These are phyloP conservation scores for Bombycilla garrulus DNA, from an alignment of 2,113 vertebrate species.

Conservation along the genomic window DNA sequence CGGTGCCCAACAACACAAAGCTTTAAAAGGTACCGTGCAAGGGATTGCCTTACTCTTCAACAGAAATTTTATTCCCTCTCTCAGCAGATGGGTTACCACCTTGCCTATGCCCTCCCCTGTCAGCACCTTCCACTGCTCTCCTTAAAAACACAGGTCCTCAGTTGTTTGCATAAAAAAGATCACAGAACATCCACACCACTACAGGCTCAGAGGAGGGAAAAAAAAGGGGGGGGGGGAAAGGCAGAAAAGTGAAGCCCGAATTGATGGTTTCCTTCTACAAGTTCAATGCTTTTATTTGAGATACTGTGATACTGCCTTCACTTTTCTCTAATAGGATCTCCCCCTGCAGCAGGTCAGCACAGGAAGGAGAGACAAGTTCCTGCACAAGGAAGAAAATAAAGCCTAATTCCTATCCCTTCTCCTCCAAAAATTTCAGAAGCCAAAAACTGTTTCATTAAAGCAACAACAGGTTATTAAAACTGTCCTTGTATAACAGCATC, in stretches of 20 bases:
- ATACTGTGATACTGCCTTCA: not conserved
- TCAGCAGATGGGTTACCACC: not conserved
- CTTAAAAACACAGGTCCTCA: accelerated
- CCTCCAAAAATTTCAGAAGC: not conserved
- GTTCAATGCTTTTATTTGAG: not conserved
- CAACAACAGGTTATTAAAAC: not conserved
- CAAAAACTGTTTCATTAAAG: not conserved
- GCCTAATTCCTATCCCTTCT: not conserved
- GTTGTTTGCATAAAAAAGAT: not conserved
- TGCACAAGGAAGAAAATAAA: not conserved
- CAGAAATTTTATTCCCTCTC: not conserved
- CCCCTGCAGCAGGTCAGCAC: not conserved
- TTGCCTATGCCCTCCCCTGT: too few species aligned
- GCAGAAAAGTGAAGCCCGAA: not conserved
- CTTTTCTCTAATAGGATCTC: not conserved
- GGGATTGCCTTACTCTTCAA: not conserved
- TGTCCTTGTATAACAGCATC: not conserved
- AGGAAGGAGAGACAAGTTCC: not conserved
- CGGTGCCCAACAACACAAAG: accelerated
- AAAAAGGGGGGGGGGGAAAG: accelerated
- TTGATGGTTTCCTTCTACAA: not conserved
- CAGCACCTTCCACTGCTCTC: not conserved
- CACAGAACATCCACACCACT: not conserved
- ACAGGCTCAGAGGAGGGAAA: not conserved
- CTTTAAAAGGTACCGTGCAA: too few species aligned